Evolutionary conservation across 2,797 vertebrate genomes (phyloP).

Genomic region (Chromobotia macracanthus): DNA sequence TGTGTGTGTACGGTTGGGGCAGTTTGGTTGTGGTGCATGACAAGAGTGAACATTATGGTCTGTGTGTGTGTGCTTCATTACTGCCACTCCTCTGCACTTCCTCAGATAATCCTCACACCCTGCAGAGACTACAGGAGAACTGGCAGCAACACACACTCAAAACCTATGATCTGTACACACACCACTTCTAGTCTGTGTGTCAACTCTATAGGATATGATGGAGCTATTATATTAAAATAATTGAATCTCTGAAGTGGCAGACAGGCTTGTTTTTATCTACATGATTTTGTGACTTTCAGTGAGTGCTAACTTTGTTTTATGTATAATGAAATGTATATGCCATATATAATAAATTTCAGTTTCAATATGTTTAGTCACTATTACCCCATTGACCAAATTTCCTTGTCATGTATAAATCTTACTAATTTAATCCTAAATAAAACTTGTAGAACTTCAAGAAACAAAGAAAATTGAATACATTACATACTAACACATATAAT

Average conservation of each 20-base stretch:
- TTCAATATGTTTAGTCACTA: too few species aligned
- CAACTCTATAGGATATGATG: constrained; percentile 15
- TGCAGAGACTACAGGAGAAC: constrained; percentile 60
- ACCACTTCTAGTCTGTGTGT: constrained; percentile 18
- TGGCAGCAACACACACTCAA: constrained; percentile 53
- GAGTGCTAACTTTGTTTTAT: not conserved
- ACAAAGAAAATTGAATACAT: too few species aligned
- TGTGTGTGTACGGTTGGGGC: constrained; percentile 25
- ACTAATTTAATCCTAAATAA: too few species aligned
- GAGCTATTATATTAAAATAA: constrained; percentile 3
- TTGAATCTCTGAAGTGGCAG: not conserved
- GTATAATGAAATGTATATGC: too few species aligned
- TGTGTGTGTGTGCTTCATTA: constrained; percentile 69
- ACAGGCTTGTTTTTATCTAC: not conserved
- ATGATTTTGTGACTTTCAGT: not conserved
- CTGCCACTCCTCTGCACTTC: constrained; percentile 80
- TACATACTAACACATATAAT: too few species aligned
- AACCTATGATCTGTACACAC: constrained; percentile 55
- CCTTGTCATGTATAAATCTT: too few species aligned
- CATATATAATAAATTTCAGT: too few species aligned
- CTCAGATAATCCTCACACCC: constrained; percentile 81
- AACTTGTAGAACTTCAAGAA: too few species aligned
- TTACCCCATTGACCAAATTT: too few species aligned
- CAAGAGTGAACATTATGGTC: constrained; percentile 70
- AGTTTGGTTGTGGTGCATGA: constrained; percentile 62